Evolutionary conservation across 2,888 invertebrate species (phyloP), one percentile per base, ranked within the genome.

Genomic region (Salticus scenicus): DNA sequence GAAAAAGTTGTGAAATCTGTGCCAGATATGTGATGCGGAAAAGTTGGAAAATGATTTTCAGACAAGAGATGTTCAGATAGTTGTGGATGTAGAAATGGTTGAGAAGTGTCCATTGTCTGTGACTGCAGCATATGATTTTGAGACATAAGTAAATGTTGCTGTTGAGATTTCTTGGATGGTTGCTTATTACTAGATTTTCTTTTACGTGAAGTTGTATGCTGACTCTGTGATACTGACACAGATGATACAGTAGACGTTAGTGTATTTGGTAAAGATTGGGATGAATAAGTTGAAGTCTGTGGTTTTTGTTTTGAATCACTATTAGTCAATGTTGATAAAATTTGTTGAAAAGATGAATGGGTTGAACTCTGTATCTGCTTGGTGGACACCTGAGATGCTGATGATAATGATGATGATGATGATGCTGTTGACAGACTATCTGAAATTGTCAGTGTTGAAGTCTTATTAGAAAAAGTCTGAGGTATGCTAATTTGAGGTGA

Each of bases 1-100:
- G 79, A 20, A 31, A 86, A 86, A n/a, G 75, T 37, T 67, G 64
- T 75, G 69, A 86, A 86, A 47, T 86, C 80, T n/a, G 86, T 67
- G 27, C 72, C 47, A 24, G 77, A 24, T 30, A 86, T 41, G 51
- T 47, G 83, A 57, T 80, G 86, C 28, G 75, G 27, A 76, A 86
- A 86, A 47, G 41, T 77, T 20, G 73, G 71, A 37, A 80, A 86
- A 30, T 80, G 86, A 76, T 71, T 77, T 51, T 86, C 86, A 27
- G 79, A 57, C 70, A 79, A 63, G 71, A 76, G 81, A 66, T 84
- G 79, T 30, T 83, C 77, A 41, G 73, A 8, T 28, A 84, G 57
- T 30, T 66, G 78, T 27, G 84, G 57, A 74, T 69, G 79, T 28
- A 24, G 74, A 76, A 86, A 86, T 51, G 79, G 76, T 10, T 80